Evolutionary conservation across 2,113 vertebrate species (phyloP).

Genomic region (Neodon shergylaensis): DNA sequence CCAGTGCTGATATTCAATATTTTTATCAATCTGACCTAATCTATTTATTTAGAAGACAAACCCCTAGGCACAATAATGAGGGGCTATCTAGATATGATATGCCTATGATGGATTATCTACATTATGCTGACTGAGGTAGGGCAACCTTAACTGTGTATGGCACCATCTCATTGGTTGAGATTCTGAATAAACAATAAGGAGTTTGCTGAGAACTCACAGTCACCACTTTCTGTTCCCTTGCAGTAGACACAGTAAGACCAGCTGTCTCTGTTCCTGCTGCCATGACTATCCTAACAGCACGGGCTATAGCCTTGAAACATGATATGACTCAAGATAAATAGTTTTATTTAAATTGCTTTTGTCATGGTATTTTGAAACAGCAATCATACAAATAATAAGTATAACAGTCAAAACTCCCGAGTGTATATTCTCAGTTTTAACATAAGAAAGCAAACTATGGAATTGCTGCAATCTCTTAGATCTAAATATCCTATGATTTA

Average conservation of each 20-base stretch:
- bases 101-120: background rate
- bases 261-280: background rate
- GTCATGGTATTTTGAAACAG: background rate
- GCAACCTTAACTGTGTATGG: background rate
- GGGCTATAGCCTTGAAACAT: background rate
- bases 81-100: background rate
- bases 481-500: background rate
- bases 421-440: slow-evolving; percentile 45
- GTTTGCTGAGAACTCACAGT: background rate
- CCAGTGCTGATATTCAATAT: background rate
- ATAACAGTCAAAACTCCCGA: background rate
- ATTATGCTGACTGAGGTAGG: background rate
- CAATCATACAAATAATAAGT: background rate
- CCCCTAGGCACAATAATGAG: too few species aligned
- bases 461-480: background rate
- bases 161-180: background rate
- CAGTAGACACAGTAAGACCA: background rate
- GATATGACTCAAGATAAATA: background rate
- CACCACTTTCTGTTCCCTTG: background rate
- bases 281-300: background rate
- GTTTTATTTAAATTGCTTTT: background rate
- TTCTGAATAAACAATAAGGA: background rate
- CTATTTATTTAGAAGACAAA: background rate
- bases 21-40: background rate
- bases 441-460: background rate